phyloP scores from a whole-genome alignment of 2,797 vertebrate genomes.

The Erethizon dorsatum region DNA sequence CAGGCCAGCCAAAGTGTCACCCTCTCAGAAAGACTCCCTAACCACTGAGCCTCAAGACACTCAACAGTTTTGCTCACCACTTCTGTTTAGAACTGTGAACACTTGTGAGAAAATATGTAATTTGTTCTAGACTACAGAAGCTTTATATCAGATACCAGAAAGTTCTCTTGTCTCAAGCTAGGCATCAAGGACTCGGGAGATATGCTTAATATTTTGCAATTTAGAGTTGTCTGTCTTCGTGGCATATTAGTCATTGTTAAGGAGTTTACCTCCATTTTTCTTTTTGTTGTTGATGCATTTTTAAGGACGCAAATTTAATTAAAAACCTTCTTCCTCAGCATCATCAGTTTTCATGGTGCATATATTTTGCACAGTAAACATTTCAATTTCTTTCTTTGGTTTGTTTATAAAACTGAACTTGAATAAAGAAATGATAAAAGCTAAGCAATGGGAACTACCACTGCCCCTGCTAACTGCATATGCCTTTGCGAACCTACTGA shows the following conservation, averaged over 20 bases:
- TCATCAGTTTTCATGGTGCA: slow-evolving; percentile 9
- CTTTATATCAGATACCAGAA: not conserved
- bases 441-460: not conserved
- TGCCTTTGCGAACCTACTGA: not conserved
- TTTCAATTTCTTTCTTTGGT: slow-evolving; percentile 36
- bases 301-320: slow-evolving; percentile 39
- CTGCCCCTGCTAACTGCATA: not conserved
- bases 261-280: not conserved
- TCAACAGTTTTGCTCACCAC: not conserved
- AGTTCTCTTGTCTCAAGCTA: not conserved
- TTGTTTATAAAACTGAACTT: not conserved
- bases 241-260: not conserved
- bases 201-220: not conserved
- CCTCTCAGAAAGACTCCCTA: not conserved
- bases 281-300: slow-evolving; percentile 20
- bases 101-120: not conserved
- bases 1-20: not conserved
- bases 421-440: not conserved
- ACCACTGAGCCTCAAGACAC: not conserved
- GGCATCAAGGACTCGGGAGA: not conserved
- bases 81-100: not conserved
- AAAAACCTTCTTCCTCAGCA: not conserved
- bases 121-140: not conserved
- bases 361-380: not conserved
- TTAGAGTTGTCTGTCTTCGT: not conserved